Evolutionary conservation across 2,113 vertebrate species (phyloP).

Genomic region (Pelobates fuscus): DNA sequence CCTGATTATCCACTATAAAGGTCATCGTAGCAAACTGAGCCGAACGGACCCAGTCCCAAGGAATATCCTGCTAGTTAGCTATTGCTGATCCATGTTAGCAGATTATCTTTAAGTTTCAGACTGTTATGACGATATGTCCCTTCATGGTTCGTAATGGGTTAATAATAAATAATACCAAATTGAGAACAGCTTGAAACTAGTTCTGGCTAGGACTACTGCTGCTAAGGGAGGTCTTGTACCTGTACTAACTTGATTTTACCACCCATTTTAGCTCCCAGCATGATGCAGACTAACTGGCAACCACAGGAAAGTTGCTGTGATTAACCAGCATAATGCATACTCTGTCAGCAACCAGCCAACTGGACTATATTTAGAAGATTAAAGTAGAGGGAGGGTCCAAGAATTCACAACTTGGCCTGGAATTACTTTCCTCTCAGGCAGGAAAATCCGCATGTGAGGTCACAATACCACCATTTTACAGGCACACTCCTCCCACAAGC

Average conservation of each 20-base stretch:
- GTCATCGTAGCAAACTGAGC: too few species aligned
- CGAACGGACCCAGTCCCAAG: too few species aligned
- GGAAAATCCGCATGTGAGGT: constrained; percentile 3
- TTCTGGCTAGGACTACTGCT: background rate
- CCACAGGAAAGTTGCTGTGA: constrained; percentile 3
- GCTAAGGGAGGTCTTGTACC: background rate
- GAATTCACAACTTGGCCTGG: constrained; percentile 1
- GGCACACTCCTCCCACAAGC: background rate
- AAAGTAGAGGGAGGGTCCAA: background rate
- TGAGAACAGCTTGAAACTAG: too few species aligned
- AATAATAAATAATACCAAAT: too few species aligned
- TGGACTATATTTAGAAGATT: constrained; percentile 8
- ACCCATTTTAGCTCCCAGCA: background rate
- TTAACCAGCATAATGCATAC: constrained; percentile 2
- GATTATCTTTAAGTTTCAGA: too few species aligned
- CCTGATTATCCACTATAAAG: too few species aligned
- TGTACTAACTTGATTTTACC: background rate
- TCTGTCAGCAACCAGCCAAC: constrained; percentile 8
- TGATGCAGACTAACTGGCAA: background rate
- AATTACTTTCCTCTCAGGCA: constrained; percentile 9
- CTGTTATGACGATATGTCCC: too few species aligned
- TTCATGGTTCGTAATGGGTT: too few species aligned
- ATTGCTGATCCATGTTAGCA: too few species aligned
- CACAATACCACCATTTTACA: constrained; percentile 27
- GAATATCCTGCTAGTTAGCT: too few species aligned